Evolutionary conservation across 2,113 vertebrate species (phyloP).

Genomic region (Corydoras maculifer): DNA sequence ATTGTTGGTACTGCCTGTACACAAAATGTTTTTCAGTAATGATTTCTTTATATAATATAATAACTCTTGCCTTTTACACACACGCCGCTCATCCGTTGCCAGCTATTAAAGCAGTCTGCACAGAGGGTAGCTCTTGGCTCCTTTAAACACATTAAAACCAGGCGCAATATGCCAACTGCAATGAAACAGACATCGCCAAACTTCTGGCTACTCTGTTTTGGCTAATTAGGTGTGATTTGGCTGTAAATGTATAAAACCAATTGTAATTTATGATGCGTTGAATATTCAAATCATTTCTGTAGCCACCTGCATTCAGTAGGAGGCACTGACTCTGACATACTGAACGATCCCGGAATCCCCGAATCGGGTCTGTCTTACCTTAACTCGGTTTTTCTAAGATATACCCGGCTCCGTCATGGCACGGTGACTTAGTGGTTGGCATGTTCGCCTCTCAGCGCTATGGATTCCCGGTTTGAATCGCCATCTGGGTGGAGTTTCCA

Average conservation of each 20-base stretch:
- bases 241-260: constrained; percentile 4
- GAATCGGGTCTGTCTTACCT: too few species aligned
- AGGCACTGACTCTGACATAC: too few species aligned
- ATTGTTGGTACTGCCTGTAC: too few species aligned
- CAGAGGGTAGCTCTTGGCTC: constrained; percentile 58
- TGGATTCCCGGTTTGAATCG: too few species aligned
- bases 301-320: neutral
- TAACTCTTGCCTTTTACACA: constrained; percentile 57
- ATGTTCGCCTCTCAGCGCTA: too few species aligned
- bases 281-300: neutral
- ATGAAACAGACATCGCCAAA: constrained; percentile 47
- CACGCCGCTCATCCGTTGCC: constrained; percentile 54
- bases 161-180: constrained; percentile 47
- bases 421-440: too few species aligned
- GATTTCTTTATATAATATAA: neutral
- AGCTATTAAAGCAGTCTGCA: constrained; percentile 59
- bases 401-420: too few species aligned
- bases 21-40: too few species aligned
- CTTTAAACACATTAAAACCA: constrained; percentile 46
- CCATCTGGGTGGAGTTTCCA: too few species aligned
- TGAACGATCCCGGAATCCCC: too few species aligned
- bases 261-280: constrained; percentile 2
- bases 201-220: constrained; percentile 14
- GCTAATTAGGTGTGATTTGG: constrained; percentile 25
- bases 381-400: too few species aligned